Conservation (phyloP, 92 coral and sea anemone genomes). For the Porites rus region DNA sequence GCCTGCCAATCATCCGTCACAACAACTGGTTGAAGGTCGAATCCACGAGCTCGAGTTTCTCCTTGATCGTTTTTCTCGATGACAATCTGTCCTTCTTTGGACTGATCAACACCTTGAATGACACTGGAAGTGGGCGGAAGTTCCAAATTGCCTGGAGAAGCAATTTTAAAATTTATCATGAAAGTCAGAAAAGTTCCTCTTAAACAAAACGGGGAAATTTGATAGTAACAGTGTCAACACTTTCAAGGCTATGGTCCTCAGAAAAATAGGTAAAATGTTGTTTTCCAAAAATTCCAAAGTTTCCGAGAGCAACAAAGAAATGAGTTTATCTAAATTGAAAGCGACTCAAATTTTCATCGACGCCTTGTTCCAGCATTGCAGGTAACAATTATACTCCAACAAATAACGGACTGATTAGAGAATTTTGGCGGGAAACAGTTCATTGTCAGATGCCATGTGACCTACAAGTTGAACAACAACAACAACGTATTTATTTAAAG, state of each 20-base stretch:
- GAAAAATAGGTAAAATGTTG: neutral
- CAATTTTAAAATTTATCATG: neutral
- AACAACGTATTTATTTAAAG: no score
- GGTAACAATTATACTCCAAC: no score
- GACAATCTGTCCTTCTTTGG: conserved; percentile 63
- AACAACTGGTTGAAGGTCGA: conserved; percentile 79
- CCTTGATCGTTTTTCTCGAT: conserved; percentile 79
- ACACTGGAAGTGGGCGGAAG: neutral
- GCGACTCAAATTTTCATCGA: no score
- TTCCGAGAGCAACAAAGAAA: no score
- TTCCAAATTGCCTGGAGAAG: conserved; percentile 24
- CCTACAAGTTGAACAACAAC: no score
- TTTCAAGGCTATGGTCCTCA: neutral
- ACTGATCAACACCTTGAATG: conserved; percentile 22
- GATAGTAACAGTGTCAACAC: neutral
- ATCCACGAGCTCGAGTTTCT: conserved; percentile 75
- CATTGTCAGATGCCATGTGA: no score
- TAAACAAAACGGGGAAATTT: neutral
- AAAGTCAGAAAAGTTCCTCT: neutral
- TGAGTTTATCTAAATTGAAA: no score
- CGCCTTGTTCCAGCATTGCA: no score
- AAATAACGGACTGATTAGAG: no score
- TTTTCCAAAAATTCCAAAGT: no score
- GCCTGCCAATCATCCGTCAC: conserved; percentile 62
- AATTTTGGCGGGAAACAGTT: no score